phyloP scores from a whole-genome alignment of 2,113 vertebrate species.

The Rhea americana region DNA sequence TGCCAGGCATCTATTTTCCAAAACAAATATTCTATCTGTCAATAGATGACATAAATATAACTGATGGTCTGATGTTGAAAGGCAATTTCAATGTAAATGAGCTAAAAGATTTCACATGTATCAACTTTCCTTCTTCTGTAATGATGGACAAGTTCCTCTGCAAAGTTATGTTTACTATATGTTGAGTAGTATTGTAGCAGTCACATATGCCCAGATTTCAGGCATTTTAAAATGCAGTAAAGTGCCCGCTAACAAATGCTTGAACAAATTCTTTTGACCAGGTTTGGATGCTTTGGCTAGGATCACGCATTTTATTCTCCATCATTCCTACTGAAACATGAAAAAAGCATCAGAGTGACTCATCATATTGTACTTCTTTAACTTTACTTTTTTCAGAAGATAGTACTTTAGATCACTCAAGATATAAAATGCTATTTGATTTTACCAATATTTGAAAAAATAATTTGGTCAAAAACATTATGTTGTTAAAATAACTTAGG shows the following conservation, averaged over 20 bases:
- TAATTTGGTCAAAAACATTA: background rate
- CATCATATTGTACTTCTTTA: background rate
- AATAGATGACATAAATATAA: background rate
- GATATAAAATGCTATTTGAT: background rate
- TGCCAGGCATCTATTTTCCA: background rate
- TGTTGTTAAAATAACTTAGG: background rate
- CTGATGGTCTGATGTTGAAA: background rate
- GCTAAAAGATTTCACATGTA: background rate
- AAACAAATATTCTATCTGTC: background rate
- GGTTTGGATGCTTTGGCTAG: background rate
- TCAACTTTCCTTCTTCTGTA: background rate
- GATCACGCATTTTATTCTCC: background rate
- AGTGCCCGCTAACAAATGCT: background rate
- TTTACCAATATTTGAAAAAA: background rate
- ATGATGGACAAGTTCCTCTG: background rate
- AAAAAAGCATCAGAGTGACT: background rate
- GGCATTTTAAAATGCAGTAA: background rate
- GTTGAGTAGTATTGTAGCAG: background rate
- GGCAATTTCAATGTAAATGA: conserved; percentile 43
- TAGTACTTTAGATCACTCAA: background rate
- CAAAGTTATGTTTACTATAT: background rate
- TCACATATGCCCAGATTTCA: background rate
- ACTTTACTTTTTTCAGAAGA: background rate
- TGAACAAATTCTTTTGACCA: background rate
- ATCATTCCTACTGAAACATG: background rate